Base-by-base conservation (phyloP, 2,797 vertebrate genomes). In the Caiman crocodilus region DNA sequence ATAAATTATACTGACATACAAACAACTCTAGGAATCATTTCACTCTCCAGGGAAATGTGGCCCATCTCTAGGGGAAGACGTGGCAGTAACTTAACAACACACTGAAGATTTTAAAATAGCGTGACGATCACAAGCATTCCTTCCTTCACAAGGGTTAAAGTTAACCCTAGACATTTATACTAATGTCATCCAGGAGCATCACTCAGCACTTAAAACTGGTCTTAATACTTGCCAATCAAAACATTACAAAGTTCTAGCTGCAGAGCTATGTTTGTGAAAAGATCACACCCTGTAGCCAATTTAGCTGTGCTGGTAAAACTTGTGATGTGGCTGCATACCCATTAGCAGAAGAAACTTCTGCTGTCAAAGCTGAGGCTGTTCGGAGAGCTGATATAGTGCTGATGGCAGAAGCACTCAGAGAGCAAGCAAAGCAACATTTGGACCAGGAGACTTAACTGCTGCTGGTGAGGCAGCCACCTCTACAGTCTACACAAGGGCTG, bases 271-370 rank as follows among this genome's bases (percentile, higher is more conserved):
- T 79, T 83, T 75, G 79, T 86, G 84, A 79, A 84, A 79, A 67
- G 93, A 90, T 10, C 77, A 71, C 74, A 79, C 94, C 42, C 94
- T 93, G 77, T 92, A 92, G 91, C 86, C 32, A 50, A 50, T 50
- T 50, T 50, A 50, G 42, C 9, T 50, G 42, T 50, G 42, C 42
- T 50, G 42, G 42, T 50, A 50, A 50, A 50, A 50, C 42, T 10
- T 50, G 42, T 50, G 42, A 50, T 50, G 42, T 50, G 42, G 42
- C 42, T 50, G 42, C 42, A 50, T 50, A 50, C 42, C 42, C 42
- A 50, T 50, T 7, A 50, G 42, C 42, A 50, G 42, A 50, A 50
- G 42, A 50, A 50, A 50, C 42, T 50, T 50, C 42, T 50, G 42
- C 42, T 50, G 42, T 50, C 42, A 50, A 50, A 50, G 42, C 42